A percentile compares a stretch with the other conserved stretches of the same genome.
These are phyloP conservation scores for Caracal caracal DNA, from an alignment of 2,113 vertebrate species.

Conservation along the genomic window DNA sequence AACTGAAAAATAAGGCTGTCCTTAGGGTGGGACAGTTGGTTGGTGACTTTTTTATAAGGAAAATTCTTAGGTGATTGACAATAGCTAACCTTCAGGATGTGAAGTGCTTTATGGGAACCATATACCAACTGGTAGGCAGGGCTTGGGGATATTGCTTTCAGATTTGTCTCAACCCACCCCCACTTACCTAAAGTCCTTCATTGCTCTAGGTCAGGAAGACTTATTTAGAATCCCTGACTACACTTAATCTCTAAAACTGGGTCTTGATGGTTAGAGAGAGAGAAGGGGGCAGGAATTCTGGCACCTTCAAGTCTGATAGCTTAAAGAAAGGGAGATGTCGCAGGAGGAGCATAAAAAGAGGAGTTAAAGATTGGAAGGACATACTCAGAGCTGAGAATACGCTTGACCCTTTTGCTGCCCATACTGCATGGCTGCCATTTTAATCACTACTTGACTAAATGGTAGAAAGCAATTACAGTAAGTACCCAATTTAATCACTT, in stretches of 20 bases:
- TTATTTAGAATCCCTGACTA: background rate
- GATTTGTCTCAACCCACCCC: background rate
- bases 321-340: background rate
- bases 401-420: conserved; percentile 23
- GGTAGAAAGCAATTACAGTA: conserved; percentile 71
- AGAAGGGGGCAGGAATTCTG: background rate
- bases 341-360: background rate
- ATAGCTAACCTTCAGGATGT: background rate
- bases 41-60: background rate
- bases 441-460: conserved; percentile 62
- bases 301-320: background rate
- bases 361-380: background rate
- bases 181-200: background rate
- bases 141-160: background rate
- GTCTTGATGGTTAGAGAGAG: background rate
- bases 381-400: background rate
- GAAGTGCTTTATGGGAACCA: conserved; percentile 15
- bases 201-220: background rate
- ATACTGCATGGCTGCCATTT: conserved; percentile 9
- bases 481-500: conserved; percentile 71
- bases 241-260: background rate
- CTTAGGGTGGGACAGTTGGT: background rate
- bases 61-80: background rate
- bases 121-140: background rate
- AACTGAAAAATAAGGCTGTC: background rate